Conservation (phyloP, 92 coral and sea anemone genomes). For the Pocillopora grandis region DNA sequence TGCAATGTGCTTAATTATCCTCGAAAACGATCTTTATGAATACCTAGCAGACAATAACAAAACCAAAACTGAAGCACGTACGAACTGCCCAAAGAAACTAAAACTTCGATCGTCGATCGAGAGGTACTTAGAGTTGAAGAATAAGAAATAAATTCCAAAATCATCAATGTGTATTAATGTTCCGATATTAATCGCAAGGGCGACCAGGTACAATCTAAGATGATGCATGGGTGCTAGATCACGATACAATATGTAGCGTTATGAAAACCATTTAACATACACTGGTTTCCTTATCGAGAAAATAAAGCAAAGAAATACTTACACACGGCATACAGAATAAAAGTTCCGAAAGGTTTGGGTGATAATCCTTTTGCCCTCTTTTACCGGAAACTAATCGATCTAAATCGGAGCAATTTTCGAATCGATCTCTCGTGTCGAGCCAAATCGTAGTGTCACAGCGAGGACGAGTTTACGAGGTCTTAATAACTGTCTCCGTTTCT, state of each 20-base stretch:
- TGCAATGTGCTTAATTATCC: neutral
- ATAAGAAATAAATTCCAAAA: constrained; percentile 4
- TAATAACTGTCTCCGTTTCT: neutral
- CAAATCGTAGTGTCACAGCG: constrained; percentile 5
- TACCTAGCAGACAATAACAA: constrained; percentile 5
- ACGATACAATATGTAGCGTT: neutral
- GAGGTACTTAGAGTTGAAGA: neutral
- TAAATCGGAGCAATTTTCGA: constrained; percentile 22
- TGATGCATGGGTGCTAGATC: constrained; percentile 8
- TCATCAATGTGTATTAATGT: neutral
- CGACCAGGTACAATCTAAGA: neutral
- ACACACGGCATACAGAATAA: constrained; percentile 53
- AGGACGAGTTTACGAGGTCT: neutral
- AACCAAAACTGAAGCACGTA: constrained; percentile 14
- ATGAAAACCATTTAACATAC: neutral
- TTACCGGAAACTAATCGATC: constrained; percentile 37
- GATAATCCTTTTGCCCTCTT: constrained; percentile 30
- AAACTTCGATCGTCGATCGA: neutral
- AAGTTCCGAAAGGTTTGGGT: neutral
- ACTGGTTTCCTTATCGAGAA: neutral
- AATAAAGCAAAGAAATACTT: constrained; percentile 34
- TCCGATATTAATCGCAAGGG: constrained; percentile 25
- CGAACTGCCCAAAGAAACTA: neutral
- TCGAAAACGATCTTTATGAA: neutral
- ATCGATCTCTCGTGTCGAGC: constrained; percentile 26